Percentiles rank a stretch among this genome's conserved stretches.
phyloP scores from a whole-genome alignment of 2,888 invertebrate genomes.

The Heliconius hortense region DNA sequence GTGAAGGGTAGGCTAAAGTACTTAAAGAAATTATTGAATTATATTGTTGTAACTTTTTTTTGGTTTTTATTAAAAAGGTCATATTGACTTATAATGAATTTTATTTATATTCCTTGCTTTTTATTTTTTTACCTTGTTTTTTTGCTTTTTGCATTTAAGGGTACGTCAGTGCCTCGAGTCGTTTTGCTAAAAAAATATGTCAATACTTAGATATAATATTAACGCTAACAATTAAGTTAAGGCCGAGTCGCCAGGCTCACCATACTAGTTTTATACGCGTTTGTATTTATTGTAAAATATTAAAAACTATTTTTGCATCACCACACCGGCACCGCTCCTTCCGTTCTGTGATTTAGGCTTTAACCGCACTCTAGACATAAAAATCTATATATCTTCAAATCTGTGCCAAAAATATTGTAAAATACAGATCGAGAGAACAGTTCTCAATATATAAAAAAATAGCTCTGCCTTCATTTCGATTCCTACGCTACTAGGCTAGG shows the following conservation, averaged over 20 bases:
- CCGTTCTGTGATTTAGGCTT: slow-evolving; percentile 79
- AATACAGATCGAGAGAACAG: slow-evolving; percentile 45
- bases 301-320: slow-evolving; percentile 72
- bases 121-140: slow-evolving; percentile 1
- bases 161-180: slow-evolving; percentile 61
- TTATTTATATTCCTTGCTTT: slow-evolving; percentile 53
- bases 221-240: slow-evolving; percentile 57
- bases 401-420: slow-evolving; percentile 71
- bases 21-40: slow-evolving; percentile 56
- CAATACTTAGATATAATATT: slow-evolving; percentile 58
- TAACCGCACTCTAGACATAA: slow-evolving; percentile 61
- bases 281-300: slow-evolving; percentile 52
- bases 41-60: slow-evolving; percentile 57
- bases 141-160: slow-evolving; percentile 39
- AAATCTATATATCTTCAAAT: slow-evolving; percentile 52
- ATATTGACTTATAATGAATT: slow-evolving; percentile 59
- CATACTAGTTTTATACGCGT: slow-evolving; percentile 58
- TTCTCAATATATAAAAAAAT: slow-evolving; percentile 39
- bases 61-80: slow-evolving; percentile 72
- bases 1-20: slow-evolving; percentile 67
- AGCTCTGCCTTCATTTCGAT: slow-evolving; percentile 41
- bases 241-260: slow-evolving; percentile 42
- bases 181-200: slow-evolving; percentile 67
- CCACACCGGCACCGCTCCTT: slow-evolving; percentile 70
- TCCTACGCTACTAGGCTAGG: slow-evolving; percentile 50